Evolutionary conservation across 2,113 vertebrate genomes (phyloP), one percentile per base, ranked within the genome.

Genomic region (Perca schrenkii): DNA sequence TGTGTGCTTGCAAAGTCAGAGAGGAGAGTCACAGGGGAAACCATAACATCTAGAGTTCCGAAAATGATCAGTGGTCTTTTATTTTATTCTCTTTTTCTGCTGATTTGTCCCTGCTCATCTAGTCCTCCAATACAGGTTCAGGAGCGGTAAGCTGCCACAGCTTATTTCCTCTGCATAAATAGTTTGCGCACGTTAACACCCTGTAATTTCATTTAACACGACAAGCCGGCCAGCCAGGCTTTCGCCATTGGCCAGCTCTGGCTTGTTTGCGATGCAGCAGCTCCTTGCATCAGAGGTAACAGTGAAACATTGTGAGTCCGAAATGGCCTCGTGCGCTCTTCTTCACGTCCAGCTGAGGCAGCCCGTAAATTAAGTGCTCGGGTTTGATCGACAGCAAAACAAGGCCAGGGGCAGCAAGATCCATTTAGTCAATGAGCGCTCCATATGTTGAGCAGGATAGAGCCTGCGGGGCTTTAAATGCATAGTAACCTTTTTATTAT

Each of bases 401-500:
- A 49, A 63, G 50, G 80, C 88, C 68, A 1, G 68, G 17, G 57
- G 74, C 74, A 62, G 54, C 60, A 2, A 16, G 69, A 78, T 79
- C 86, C 80, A 78, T 86, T 85, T 68, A 81, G 88, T 82, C 74
- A 49, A 80, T 82, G 67, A 82, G 86, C 34, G 40, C 1, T 43
- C 82, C 65, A 85, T 87, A 83, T 84, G 85, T 65, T 69, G 83
- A 79, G 80, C 53, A 25, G 4, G 28, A 53, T 13, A 7, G 61
- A 82, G 77, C 82, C 82, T 14, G 34, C 1, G 11, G 86, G 66
- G 71, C 80, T 80, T 74, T 87, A 72, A 85, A 83, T 81, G 85
- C 84, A 69, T 25, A 75, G 69, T 52, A 88, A 82, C 69, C 82
- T 85, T 88, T 88, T 89, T 75, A 84, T 90, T 75, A 82, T 60